Percentiles rank a stretch among this genome's conserved stretches.
Evolutionary conservation across 2,113 vertebrate genomes (phyloP).

Genomic region (Zootoca vivipara): DNA sequence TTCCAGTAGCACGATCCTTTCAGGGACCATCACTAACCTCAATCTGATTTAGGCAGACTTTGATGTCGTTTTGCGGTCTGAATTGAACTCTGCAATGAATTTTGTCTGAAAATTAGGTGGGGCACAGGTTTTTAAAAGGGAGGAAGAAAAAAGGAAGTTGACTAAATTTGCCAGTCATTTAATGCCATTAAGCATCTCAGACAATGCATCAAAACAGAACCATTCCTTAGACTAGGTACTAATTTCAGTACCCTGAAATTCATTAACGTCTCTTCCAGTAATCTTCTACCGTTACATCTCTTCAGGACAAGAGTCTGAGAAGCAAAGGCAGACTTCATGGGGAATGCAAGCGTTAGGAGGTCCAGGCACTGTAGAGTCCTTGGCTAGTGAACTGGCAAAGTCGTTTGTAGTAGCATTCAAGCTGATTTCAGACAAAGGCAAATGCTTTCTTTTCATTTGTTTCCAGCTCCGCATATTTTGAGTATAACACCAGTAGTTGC

Average conservation of each 20-base stretch:
- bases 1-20: background rate
- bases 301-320: background rate
- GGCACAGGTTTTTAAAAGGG: too few species aligned
- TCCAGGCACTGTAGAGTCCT: background rate
- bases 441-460: background rate
- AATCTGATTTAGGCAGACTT: background rate
- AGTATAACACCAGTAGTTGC: background rate
- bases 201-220: background rate
- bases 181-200: background rate
- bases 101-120: too few species aligned
- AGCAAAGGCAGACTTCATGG: background rate
- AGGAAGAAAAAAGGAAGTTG: background rate
- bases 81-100: too few species aligned
- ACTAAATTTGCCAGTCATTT: background rate
- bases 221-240: background rate
- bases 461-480: background rate
- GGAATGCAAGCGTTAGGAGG: background rate
- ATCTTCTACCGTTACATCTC: background rate
- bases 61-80: background rate
- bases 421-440: background rate
- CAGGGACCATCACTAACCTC: background rate
- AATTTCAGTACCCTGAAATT: background rate
- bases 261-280: background rate
- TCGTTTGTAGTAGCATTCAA: background rate
- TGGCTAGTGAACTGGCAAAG: background rate